Evolutionary conservation across 2,797 vertebrate species (phyloP).

Genomic region (Sebastiscus tertius): DNA sequence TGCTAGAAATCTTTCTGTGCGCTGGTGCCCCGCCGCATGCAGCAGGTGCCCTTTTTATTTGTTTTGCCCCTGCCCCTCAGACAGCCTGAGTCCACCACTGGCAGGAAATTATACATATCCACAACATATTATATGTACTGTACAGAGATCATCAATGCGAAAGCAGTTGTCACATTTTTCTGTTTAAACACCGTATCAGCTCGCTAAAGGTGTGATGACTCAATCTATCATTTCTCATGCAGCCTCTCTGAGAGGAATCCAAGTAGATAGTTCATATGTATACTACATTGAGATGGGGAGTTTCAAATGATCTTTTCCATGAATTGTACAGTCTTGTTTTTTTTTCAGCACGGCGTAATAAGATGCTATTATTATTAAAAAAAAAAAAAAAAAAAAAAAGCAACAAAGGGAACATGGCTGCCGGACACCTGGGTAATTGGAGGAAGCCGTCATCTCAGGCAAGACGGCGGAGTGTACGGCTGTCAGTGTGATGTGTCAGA

Average conservation of each 20-base stretch:
- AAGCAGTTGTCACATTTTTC: neutral
- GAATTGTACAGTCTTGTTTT: slow-evolving; percentile 28
- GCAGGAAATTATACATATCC: neutral
- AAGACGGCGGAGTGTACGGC: neutral
- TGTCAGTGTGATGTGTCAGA: slow-evolving; percentile 49
- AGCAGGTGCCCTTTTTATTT: no score
- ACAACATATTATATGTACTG: neutral
- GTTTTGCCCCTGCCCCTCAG: no score
- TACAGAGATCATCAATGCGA: neutral
- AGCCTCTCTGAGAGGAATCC: slow-evolving; percentile 21
- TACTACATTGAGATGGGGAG: slow-evolving; percentile 38
- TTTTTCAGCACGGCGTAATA: neutral
- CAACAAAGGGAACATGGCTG: slow-evolving; percentile 43
- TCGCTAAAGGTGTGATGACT: slow-evolving; percentile 22
- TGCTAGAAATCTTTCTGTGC: no score
- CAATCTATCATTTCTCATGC: slow-evolving; percentile 10
- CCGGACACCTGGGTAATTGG: slow-evolving; percentile 62
- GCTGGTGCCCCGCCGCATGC: no score
- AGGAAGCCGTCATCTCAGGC: slow-evolving; percentile 39
- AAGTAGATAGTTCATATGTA: slow-evolving; percentile 12
- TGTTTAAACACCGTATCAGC: slow-evolving; percentile 12
- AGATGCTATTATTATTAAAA: slow-evolving; percentile 32
- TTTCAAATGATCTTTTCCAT: slow-evolving; percentile 42
- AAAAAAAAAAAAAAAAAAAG: slow-evolving; percentile 15
- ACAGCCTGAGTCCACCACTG: no score